These are phyloP conservation scores for Chaetodon trifasciatus DNA, from an alignment of 2,797 vertebrate genomes.

Conservation along the genomic window DNA sequence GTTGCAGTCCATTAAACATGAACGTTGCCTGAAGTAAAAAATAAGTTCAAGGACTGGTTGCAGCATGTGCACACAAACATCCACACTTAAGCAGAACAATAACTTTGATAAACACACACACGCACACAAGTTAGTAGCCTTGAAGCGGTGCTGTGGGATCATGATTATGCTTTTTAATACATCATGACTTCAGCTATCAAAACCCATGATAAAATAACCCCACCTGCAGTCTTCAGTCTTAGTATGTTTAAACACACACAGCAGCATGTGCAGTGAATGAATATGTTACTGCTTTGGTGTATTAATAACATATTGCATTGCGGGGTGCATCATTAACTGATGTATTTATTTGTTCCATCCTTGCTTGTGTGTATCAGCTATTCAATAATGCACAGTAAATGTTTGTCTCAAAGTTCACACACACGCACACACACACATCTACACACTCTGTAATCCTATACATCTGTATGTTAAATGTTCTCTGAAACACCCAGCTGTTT, in stretches of 20 bases:
- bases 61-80: background rate
- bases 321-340: background rate
- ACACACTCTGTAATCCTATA: constrained; percentile 27
- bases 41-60: constrained; percentile 9
- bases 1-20: constrained; percentile 45
- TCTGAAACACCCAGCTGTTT: constrained; percentile 40
- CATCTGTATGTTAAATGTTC: constrained; percentile 6
- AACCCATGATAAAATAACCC: background rate
- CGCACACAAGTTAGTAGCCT: background rate
- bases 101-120: background rate
- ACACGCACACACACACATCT: background rate
- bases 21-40: constrained; percentile 24
- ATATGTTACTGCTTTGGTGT: background rate
- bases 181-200: background rate
- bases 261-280: background rate
- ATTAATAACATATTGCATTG: background rate
- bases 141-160: background rate
- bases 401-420: background rate
- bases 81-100: background rate
- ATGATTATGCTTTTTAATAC: constrained; percentile 7
- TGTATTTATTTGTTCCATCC: background rate
- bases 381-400: constrained; percentile 3
- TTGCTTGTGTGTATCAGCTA: background rate
- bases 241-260: background rate
- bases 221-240: too few relatives aligned